Percentiles rank a stretch among this genome's conserved stretches.
Evolutionary conservation across 2,797 vertebrate genomes (phyloP).

Genomic region (Anas flavirostris): DNA sequence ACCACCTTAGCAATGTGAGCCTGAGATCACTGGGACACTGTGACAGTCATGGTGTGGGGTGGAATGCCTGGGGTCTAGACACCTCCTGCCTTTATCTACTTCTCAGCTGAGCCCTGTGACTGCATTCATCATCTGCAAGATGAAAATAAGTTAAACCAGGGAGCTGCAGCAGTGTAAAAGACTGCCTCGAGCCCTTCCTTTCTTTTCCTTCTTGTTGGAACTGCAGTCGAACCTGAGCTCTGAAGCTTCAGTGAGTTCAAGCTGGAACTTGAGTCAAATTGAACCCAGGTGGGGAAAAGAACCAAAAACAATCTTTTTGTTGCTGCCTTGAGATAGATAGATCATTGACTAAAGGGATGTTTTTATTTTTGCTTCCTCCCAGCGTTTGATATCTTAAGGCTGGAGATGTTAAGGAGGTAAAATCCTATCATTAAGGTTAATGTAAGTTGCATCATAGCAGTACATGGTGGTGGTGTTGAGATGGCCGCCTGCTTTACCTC

Average conservation of each 20-base stretch:
- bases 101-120: not conserved
- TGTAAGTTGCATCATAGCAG: accelerated
- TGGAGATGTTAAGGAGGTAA: not conserved
- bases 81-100: not conserved
- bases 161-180: not conserved
- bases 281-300: not conserved
- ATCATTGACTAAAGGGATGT: not conserved
- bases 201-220: not conserved
- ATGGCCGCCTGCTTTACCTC: accelerated
- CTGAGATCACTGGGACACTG: not conserved
- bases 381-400: not conserved
- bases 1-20: not conserved
- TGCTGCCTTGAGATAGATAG: not conserved
- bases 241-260: not conserved
- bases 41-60: not conserved
- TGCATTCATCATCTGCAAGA: not conserved
- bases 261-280: not conserved
- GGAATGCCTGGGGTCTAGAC: not conserved
- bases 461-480: not conserved
- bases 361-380: not conserved
- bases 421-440: not conserved
- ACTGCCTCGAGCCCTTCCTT: not conserved
- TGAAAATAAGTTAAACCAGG: not conserved
- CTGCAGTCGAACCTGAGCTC: not conserved
- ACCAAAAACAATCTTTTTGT: not conserved